phyloP scores from a whole-genome alignment of 2,797 vertebrate genomes.

The Muscicapa striata region DNA sequence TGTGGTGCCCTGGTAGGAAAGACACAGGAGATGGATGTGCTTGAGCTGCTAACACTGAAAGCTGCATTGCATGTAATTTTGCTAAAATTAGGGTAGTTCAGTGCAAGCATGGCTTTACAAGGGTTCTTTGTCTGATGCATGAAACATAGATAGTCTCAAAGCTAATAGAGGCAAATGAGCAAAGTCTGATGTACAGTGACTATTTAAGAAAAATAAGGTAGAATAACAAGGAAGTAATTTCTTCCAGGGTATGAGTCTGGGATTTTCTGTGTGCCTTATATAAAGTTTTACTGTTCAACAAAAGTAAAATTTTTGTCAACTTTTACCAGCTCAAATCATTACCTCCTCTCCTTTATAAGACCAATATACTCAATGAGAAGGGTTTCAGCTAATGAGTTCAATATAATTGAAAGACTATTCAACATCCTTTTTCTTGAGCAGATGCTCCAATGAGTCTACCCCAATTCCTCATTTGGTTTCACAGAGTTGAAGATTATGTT shows the following conservation, averaged over 20 bases:
- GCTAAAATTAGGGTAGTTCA: neutral
- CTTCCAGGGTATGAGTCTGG: neutral
- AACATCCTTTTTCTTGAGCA: neutral
- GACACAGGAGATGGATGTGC: neutral
- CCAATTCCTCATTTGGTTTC: neutral
- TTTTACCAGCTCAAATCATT: neutral
- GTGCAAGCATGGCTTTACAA: neutral
- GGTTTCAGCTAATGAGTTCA: neutral
- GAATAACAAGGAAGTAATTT: neutral
- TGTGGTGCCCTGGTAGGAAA: neutral
- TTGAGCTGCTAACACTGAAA: neutral
- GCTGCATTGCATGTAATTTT: neutral
- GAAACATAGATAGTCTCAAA: neutral
- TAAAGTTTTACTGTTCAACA: neutral
- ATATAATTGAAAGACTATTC: neutral
- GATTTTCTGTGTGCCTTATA: neutral
- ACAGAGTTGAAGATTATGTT: constrained; percentile 31
- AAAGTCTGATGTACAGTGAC: neutral
- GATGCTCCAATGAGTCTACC: neutral
- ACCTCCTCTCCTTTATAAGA: neutral
- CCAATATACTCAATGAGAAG: neutral
- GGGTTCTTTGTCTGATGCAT: neutral
- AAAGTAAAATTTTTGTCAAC: neutral
- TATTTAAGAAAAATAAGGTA: neutral
- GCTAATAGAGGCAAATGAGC: neutral